Base-by-base conservation (phyloP, 2,113 vertebrate genomes). In the Podiceps cristatus region DNA sequence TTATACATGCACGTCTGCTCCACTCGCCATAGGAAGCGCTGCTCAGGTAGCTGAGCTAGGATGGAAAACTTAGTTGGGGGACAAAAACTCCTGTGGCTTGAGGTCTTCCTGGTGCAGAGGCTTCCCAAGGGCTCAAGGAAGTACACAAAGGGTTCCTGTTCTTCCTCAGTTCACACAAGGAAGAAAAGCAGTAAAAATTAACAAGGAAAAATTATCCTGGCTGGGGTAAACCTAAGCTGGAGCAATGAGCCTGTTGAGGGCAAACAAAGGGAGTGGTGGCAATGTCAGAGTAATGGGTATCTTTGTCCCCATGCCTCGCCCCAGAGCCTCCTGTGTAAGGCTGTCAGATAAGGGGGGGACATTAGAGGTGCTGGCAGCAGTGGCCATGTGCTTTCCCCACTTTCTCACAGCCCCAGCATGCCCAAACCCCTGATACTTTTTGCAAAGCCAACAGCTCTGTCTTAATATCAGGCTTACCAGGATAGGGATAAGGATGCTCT, bases 291-390 rank as follows among this genome's bases (percentile, higher is more conserved):
- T 45, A n/a, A 40, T 12, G 13, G 27, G 3, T 77, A 37, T 53
- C 67, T 88, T 79, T 9, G 0, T 10, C 22, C 12, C 49, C 7
- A 0, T 11, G 17, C 28, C 73, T 50, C 28, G 7, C 1, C 31
- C 42, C 28, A 49, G 49, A 47, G 69, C 5, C 10, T 4, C 6
- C 58, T 42, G 31, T 59, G 62, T 44, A 66, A 86, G 63, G 49
- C 62, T 82, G 33, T 16, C 8, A 20, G 35, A 23, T 27, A n/a
- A 59, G 85, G 47, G 28, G 28, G 8, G 29, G 14, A 6, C 16
- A 8, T 15, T 19, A 29, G 56, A 77, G 25, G 50, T 49, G 50
- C 33, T 66, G 53, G 47, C 55, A 35, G 5, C 1, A 1, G 55
- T 25, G 23, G 33, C 12, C 4, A 0, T 4, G 5, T 64, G 53